Conservation (phyloP, 2,113 vertebrate genomes). For the Cyanoderma ruficeps region DNA sequence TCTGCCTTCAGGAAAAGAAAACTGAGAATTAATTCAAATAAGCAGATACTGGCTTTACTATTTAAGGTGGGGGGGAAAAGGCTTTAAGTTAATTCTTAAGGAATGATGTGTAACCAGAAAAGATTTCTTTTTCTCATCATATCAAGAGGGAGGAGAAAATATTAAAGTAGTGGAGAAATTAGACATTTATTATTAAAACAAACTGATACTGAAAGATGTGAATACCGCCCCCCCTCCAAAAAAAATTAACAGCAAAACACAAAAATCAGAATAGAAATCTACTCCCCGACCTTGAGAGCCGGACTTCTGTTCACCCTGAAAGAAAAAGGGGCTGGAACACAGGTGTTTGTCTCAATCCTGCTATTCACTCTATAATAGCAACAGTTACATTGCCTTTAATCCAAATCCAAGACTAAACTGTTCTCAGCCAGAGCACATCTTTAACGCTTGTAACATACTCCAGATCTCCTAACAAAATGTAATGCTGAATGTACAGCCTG, state of each 20-base stretch:
- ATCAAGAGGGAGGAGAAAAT: background rate
- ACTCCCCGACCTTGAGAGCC: background rate
- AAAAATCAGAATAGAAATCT: background rate
- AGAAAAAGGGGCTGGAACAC: background rate
- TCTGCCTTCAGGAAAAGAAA: background rate
- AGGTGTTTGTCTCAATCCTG: background rate
- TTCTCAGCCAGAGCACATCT: background rate
- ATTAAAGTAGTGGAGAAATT: background rate
- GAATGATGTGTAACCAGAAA: background rate
- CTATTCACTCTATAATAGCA: background rate
- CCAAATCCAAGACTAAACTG: background rate
- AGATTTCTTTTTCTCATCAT: background rate
- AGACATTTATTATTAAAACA: background rate
- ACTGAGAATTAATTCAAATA: background rate
- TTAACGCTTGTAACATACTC: background rate
- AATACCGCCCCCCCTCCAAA: background rate
- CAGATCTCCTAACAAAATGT: background rate
- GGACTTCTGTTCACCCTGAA: background rate
- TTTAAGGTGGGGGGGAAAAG: rapidly evolving
- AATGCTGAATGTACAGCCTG: background rate
- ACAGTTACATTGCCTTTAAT: background rate
- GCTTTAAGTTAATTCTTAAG: background rate
- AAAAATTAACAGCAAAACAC: background rate
- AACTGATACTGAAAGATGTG: background rate
- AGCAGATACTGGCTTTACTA: background rate